Conservation (phyloP, 2,797 vertebrate genomes). For the Nannoperca obscura region DNA sequence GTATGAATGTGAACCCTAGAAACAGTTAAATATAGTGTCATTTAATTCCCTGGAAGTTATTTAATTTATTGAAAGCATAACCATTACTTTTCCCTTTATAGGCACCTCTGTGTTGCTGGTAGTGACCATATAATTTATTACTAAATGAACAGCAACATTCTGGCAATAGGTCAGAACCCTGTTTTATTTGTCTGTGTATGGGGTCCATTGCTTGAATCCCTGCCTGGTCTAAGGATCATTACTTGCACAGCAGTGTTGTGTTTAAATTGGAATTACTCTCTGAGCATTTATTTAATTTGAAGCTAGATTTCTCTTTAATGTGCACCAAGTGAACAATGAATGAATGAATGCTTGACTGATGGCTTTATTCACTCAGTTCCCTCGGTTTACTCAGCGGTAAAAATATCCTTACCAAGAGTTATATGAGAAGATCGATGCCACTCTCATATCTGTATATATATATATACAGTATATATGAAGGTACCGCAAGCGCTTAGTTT, state of each 20-base stretch:
- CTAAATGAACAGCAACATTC: conserved; percentile 9
- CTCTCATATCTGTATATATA: neutral
- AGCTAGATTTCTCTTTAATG: conserved; percentile 10
- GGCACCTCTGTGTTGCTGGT: neutral
- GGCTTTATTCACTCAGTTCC: neutral
- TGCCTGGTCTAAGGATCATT: neutral
- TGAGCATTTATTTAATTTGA: conserved; percentile 27
- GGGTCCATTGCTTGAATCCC: conserved; percentile 1
- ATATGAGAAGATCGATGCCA: too few relatives aligned
- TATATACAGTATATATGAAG: neutral
- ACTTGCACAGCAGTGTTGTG: neutral
- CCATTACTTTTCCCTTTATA: conserved; percentile 19
- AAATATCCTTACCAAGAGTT: too few relatives aligned
- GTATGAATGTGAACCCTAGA: neutral
- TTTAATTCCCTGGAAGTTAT: conserved; percentile 25
- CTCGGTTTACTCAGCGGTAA: neutral
- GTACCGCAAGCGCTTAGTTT: too few relatives aligned
- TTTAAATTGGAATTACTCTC: conserved; percentile 11
- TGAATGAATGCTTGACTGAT: neutral
- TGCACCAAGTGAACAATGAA: conserved; percentile 4
- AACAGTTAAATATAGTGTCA: conserved; percentile 15
- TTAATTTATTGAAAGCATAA: conserved; percentile 4
- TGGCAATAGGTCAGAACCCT: conserved; percentile 5
- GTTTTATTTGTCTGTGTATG: conserved; percentile 7
- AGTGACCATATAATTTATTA: neutral